These are phyloP conservation scores for Pinctada fucata DNA, from an alignment of 2,888 invertebrate genomes.

Conservation along the genomic window DNA sequence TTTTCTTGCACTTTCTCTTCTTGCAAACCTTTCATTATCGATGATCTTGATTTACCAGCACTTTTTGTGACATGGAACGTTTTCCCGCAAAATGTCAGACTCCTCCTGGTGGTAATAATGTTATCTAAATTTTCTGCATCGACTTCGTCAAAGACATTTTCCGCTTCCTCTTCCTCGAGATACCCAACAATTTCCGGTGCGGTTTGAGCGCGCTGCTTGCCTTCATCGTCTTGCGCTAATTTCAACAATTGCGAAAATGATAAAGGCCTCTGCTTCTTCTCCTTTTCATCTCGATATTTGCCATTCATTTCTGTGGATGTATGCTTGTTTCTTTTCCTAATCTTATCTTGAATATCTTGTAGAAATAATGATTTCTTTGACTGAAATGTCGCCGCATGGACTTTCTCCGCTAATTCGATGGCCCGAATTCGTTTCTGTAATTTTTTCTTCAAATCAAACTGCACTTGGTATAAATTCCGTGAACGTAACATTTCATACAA, in stretches of 20 bases:
- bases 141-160: background rate
- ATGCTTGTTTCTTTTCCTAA: conserved; percentile 42
- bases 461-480: conserved; percentile 53
- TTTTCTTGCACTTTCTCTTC: conserved; percentile 2
- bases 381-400: conserved; percentile 51
- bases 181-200: conserved; percentile 10
- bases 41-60: conserved; percentile 12
- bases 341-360: conserved; percentile 51
- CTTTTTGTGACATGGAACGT: conserved; percentile 31
- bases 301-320: background rate
- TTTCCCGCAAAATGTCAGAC: conserved; percentile 27
- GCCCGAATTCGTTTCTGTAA: conserved; percentile 51
- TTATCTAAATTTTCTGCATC: background rate
- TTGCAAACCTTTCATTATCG: background rate
- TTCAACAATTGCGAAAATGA: background rate
- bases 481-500: conserved; percentile 57
- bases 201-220: conserved; percentile 1
- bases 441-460: conserved; percentile 54
- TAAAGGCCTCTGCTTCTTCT: background rate
- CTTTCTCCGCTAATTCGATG: conserved; percentile 51
- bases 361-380: conserved; percentile 55
- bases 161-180: background rate
- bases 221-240: background rate
- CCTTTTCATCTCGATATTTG: background rate
- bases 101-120: conserved; percentile 2